Evolutionary conservation across 2,888 invertebrate genomes (phyloP), one percentile per base, ranked within the genome.

Genomic region (Habroteleia sp.): DNA sequence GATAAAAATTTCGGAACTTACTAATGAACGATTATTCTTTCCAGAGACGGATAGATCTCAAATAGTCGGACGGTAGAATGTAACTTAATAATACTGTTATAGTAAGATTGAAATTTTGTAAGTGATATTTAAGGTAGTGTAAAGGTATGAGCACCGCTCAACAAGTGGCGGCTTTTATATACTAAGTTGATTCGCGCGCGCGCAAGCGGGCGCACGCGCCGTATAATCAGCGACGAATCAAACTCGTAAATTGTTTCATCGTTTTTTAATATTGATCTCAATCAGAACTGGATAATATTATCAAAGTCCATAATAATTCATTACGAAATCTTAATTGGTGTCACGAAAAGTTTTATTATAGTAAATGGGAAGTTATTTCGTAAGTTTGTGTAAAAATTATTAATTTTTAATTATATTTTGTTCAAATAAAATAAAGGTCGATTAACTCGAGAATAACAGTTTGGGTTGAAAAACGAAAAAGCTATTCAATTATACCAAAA

Each of bases 111-210:
- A 33, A 27, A 41, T 52, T 77, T 77, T 78, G 66, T 50, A 72
- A 77, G 75, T 63, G 80, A 81, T 83, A 81, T 78, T 79, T 79
- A 80, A 82, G 82, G 81, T 82, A 83, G 81, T 81, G 81, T 80
- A 82, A 74, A 84, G 85, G 83, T 86, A 83, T 82, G 86, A 82
- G 79, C 81, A 83, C 81, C 77, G 87, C 81, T 87, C 87, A 88
- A 88, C 88, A 88, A 88, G 88, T 88, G 86, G 85, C 84, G 83
- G 84, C 86, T 83, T 87, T 88, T 88, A 87, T 88, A 88, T 80
- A 84, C 81, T 65, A 74, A 74, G 78, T 79, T 78, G 76, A 77
- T 79, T 78, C 52, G 58, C 74, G 72, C 50, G 62, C 35, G 62
- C 52, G 58, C 74, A 69, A 54, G 62, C 35, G 62, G 41, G 84